phyloP scores from a whole-genome alignment of 2,113 vertebrate species.

The Osmerus eperlanus region DNA sequence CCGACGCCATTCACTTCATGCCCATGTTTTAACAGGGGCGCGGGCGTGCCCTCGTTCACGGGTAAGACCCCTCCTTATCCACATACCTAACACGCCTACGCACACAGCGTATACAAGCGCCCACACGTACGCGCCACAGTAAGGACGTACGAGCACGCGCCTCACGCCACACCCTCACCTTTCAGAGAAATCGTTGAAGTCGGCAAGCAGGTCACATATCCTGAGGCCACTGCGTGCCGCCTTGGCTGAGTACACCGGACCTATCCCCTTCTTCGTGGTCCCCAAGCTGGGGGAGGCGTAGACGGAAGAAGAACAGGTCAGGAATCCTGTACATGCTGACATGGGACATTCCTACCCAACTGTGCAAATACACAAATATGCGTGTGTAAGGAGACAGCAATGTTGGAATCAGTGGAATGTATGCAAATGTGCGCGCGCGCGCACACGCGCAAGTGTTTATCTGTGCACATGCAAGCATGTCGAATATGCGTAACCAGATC shows the following conservation, averaged over 20 bases:
- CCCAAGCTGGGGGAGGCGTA: slow-evolving; percentile 79
- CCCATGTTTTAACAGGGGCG: neutral
- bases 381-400: no score
- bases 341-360: no score
- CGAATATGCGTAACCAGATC: no score
- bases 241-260: slow-evolving; percentile 96
- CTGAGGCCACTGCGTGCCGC: slow-evolving; percentile 92
- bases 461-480: no score
- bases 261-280: slow-evolving; percentile 97
- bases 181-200: slow-evolving; percentile 92
- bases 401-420: neutral
- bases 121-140: no score
- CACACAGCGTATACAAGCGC: no score
- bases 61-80: no score
- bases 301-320: neutral
- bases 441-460: neutral
- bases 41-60: neutral
- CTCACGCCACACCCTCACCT: slow-evolving; percentile 69
- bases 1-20: neutral
- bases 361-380: no score
- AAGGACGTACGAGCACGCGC: no score
- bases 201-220: slow-evolving; percentile 94
- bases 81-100: no score
- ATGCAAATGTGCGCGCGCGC: neutral
- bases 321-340: neutral